phyloP scores from a whole-genome alignment of 2,888 invertebrate genomes.

The Rutpela maculata region DNA sequence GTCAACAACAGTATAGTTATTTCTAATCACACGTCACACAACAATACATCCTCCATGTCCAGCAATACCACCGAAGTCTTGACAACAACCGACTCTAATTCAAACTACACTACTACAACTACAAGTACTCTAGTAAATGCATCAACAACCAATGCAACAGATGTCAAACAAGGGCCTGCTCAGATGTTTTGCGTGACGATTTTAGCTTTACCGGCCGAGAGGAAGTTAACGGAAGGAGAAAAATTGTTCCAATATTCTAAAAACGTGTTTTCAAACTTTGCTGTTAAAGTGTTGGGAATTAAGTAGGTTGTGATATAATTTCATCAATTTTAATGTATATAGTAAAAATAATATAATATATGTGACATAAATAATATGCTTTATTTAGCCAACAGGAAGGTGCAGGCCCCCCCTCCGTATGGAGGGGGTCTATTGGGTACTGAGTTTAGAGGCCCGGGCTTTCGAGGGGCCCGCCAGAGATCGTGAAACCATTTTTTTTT shows the following conservation, averaged over 20 bases:
- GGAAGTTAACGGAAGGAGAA: conserved; percentile 62
- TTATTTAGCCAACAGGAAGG: too few relatives aligned
- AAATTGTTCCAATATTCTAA: conserved; percentile 56
- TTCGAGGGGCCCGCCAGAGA: too few relatives aligned
- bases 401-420: too few relatives aligned
- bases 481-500: too few relatives aligned
- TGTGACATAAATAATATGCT: too few relatives aligned
- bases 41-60: neutral
- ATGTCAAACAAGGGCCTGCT: conserved; percentile 37
- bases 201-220: conserved; percentile 64
- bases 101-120: conserved; percentile 5
- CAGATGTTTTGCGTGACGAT: conserved; percentile 67
- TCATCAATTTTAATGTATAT: neutral
- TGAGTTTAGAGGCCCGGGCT: too few relatives aligned
- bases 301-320: conserved; percentile 37
- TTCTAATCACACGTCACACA: conserved; percentile 26
- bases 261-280: conserved; percentile 58
- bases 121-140: conserved; percentile 12
- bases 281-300: conserved; percentile 60
- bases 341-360: neutral
- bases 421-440: too few relatives aligned
- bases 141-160: conserved; percentile 39
- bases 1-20: conserved; percentile 63
- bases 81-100: neutral
- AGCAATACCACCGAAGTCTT: conserved; percentile 39